Evolutionary conservation across 2,797 vertebrate species (phyloP), one percentile per base, ranked within the genome.

Genomic region (Microctenopoma stevenorrisi): DNA sequence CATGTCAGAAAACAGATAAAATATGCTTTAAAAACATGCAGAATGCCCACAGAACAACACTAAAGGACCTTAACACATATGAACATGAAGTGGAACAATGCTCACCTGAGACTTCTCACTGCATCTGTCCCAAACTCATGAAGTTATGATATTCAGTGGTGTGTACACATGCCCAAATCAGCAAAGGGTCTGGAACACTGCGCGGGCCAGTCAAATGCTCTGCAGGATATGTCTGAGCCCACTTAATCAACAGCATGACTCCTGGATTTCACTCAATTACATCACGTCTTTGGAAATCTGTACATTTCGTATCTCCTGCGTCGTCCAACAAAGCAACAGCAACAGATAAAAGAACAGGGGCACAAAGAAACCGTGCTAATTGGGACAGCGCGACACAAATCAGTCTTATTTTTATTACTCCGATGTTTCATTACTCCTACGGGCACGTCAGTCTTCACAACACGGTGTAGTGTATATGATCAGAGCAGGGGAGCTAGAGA

Each of bases 101-200:
- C 72, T 86, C 88, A 87, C 78, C 80, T 81, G 85, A 90, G 89
- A 90, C 77, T 77, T 43, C 33, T 48, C 51, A 28, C 62, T 78
- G 68, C 88, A 88, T 86, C 87, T 80, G 88, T 88, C 73, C 64
- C 72, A 55, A 60, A 54, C 77, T 72, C 80, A 33, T 16, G 3
- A 13, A 16, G 63, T 65, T 43, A 55, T 62, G 33, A 79, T 16
- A 67, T 51, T 62, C 46, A 10, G 55, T 8, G 47, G 43, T 51
- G 47, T 46, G 56, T 65, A 75, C 81, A 70, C 83, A 75, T 64
- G 75, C 81, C 62, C 43, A 72, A 74, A 15, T 67, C 70, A 7
- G 46, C 3, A n/a, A 60, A 59, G 71, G 47, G 5, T 64, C 68
- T 53, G 62, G 65, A 84, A 50, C 54, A 11, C 10, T 63, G 64